phyloP scores from a whole-genome alignment of 2,888 invertebrate species.

The Chrysotoxum bicinctum region DNA sequence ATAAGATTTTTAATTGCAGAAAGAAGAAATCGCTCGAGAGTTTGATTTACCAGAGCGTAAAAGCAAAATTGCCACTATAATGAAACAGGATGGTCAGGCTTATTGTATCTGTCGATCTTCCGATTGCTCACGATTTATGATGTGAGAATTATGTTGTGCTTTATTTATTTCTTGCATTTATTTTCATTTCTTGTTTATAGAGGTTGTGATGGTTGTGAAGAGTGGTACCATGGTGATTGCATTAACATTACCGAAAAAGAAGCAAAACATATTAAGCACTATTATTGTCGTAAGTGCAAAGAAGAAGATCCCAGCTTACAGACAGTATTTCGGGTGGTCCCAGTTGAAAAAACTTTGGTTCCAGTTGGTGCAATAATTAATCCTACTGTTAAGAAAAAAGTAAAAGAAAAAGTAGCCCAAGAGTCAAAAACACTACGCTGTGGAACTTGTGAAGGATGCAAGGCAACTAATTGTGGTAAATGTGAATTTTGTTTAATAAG shows the following conservation, averaged over 20 bases:
- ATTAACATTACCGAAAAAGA: slow-evolving; percentile 96
- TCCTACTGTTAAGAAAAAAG: slow-evolving; percentile 73
- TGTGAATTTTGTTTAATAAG: slow-evolving; percentile 80
- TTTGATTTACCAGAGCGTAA: slow-evolving; percentile 94
- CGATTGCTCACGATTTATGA: slow-evolving; percentile 98
- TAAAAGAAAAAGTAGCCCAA: slow-evolving; percentile 68
- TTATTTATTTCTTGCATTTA: background rate
- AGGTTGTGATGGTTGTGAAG: slow-evolving; percentile 98
- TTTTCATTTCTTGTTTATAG: slow-evolving; percentile 81
- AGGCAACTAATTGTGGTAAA: slow-evolving; percentile 79
- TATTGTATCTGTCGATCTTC: slow-evolving; percentile 97
- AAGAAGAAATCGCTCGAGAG: slow-evolving; percentile 94
- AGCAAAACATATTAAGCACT: slow-evolving; percentile 95
- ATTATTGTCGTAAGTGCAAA: slow-evolving; percentile 93
- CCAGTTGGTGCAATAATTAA: slow-evolving; percentile 60
- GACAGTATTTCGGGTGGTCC: slow-evolving; percentile 82
- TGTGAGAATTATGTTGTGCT: slow-evolving; percentile 84
- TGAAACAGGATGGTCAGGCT: slow-evolving; percentile 94
- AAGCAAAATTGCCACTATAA: slow-evolving; percentile 92
- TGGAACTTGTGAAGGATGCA: slow-evolving; percentile 89
- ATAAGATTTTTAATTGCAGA: slow-evolving; percentile 77
- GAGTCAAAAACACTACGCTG: slow-evolving; percentile 83
- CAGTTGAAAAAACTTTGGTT: slow-evolving; percentile 76
- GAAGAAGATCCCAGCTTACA: slow-evolving; percentile 91
- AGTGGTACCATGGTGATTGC: slow-evolving; percentile 99